Conservation (phyloP, 2,888 invertebrate genomes). For the Tinea pellionella region DNA sequence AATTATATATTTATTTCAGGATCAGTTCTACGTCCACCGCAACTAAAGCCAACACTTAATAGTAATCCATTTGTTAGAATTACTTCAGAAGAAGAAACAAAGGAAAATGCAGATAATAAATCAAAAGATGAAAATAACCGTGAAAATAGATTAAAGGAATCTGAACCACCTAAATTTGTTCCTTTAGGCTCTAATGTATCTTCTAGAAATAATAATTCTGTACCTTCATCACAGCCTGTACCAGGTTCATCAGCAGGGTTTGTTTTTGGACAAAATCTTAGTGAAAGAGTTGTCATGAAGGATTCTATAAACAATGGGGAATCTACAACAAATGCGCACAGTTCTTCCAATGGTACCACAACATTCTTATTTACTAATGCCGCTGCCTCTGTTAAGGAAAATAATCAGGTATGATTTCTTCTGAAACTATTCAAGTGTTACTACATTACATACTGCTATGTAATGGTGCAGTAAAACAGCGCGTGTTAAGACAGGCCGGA, state of each 20-base stretch:
- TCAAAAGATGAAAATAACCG: constrained; percentile 15
- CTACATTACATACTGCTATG: too few relatives aligned
- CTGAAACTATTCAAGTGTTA: too few relatives aligned
- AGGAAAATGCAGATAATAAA: constrained; percentile 4
- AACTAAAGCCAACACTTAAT: constrained; percentile 40
- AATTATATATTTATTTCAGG: constrained; percentile 29
- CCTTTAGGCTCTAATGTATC: constrained; percentile 43
- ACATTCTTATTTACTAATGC: constrained; percentile 82
- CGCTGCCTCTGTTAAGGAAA: constrained; percentile 65
- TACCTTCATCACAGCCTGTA: constrained; percentile 52
- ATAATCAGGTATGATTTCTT: constrained; percentile 34
- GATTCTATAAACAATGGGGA: constrained; percentile 66
- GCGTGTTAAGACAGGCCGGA: too few relatives aligned
- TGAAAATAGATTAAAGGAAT: constrained; percentile 37
- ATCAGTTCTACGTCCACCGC: constrained; percentile 54
- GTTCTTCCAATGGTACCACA: constrained; percentile 70
- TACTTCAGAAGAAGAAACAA: constrained; percentile 18
- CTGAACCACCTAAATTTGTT: constrained; percentile 56
- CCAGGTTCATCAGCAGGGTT: constrained; percentile 73
- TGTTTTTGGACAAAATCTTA: constrained; percentile 92
- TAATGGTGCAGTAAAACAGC: too few relatives aligned
- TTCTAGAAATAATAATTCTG: constrained; percentile 53
- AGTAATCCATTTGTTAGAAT: constrained; percentile 51
- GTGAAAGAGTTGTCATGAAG: constrained; percentile 81
- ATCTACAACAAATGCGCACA: constrained; percentile 38